phyloP scores from a whole-genome alignment of 2,797 vertebrate genomes.

The Syndactyla subalaris region DNA sequence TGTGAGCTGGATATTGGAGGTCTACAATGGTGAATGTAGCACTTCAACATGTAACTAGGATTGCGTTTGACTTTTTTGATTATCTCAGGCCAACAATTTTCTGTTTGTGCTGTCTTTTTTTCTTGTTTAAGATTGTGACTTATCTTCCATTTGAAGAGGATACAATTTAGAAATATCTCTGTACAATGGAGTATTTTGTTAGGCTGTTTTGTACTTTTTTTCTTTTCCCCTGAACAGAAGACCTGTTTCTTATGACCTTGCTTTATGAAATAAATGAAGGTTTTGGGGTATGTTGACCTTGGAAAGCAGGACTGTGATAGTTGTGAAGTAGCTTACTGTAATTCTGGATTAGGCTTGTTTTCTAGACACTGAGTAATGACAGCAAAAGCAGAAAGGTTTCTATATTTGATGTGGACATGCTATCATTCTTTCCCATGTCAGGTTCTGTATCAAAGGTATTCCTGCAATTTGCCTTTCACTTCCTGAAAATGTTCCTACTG shows the following conservation, averaged over 20 bases:
- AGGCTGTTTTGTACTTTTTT: not conserved
- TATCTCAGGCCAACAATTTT: not conserved
- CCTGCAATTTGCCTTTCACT: not conserved
- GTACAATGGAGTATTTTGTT: not conserved
- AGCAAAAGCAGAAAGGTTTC: not conserved
- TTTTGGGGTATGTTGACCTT: not conserved
- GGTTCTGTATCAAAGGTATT: not conserved
- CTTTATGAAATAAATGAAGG: not conserved
- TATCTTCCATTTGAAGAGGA: not conserved
- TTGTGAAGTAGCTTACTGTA: not conserved
- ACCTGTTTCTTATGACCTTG: not conserved
- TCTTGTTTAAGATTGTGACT: not conserved
- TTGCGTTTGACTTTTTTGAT: not conserved
- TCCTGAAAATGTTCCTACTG: not conserved
- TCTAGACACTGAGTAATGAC: not conserved
- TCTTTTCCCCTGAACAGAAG: not conserved
- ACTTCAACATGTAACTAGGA: not conserved
- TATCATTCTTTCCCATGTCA: fast-evolving
- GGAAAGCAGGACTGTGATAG: not conserved
- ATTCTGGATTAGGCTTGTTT: not conserved
- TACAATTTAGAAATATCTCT: not conserved
- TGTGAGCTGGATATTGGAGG: not conserved
- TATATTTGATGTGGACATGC: not conserved
- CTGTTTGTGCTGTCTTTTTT: not conserved
- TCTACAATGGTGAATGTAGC: not conserved